A percentile compares a stretch with the other conserved stretches of the same genome.
Conservation (phyloP, 2,113 vertebrate species). For the Dicerorhinus sumatrensis region DNA sequence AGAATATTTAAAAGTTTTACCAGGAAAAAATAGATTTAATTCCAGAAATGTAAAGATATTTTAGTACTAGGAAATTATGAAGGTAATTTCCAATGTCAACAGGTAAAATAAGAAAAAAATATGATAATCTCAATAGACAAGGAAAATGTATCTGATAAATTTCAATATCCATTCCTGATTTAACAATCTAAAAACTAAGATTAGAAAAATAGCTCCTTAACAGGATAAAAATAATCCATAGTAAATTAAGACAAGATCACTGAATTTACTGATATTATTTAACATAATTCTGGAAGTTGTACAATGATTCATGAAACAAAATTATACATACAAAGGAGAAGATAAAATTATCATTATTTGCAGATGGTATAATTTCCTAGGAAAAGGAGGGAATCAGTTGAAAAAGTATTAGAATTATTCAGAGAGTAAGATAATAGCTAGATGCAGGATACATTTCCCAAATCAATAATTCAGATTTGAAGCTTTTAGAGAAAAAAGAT, state of each 20-base stretch:
- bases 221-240: constrained; percentile 4
- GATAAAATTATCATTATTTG: constrained; percentile 30
- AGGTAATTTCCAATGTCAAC: neutral
- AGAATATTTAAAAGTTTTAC: neutral
- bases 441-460: neutral
- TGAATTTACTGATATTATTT: neutral
- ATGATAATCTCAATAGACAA: neutral
- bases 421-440: neutral
- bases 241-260: neutral
- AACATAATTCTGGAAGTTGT: neutral
- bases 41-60: neutral
- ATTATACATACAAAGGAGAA: neutral
- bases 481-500: constrained; percentile 4
- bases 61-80: constrained; percentile 12
- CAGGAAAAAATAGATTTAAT: neutral
- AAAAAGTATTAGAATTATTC: constrained; percentile 11
- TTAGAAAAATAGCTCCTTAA: constrained; percentile 36
- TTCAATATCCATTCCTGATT: neutral
- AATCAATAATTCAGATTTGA: constrained; percentile 10
- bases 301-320: constrained; percentile 17
- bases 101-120: constrained; percentile 25
- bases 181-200: neutral
- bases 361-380: neutral
- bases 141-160: neutral
- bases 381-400: neutral